A percentile compares a stretch with the other conserved stretches of the same genome.
These are phyloP conservation scores for Sinentomon sp. DNA, from an alignment of 2,888 invertebrate genomes.

Conservation along the genomic window DNA sequence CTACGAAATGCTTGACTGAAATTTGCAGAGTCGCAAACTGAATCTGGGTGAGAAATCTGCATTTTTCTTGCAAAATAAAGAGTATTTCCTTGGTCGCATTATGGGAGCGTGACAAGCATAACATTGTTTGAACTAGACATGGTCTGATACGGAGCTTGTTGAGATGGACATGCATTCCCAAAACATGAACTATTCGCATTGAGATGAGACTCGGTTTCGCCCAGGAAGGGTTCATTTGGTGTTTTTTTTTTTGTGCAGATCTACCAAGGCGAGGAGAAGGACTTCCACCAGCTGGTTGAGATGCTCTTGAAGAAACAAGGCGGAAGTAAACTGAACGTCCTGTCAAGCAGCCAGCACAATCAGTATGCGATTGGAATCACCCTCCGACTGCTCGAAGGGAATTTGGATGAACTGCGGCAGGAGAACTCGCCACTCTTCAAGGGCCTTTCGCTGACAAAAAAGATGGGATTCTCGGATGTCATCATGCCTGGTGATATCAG, in stretches of 20 bases:
- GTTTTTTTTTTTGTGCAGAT: slow-evolving; percentile 29
- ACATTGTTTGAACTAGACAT: no score
- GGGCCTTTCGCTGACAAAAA: slow-evolving; percentile 54
- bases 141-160: no score
- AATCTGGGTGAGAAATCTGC: no score
- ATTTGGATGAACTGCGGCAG: slow-evolving; percentile 45
- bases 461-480: slow-evolving; percentile 77
- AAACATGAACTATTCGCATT: no score
- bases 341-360: slow-evolving; percentile 9
- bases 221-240: no score
- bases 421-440: slow-evolving; percentile 48
- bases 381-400: slow-evolving; percentile 47
- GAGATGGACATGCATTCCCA: no score
- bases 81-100: no score
- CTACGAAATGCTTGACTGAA: no score
- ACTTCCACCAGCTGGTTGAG: slow-evolving; percentile 69
- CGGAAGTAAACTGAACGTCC: neutral
- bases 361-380: slow-evolving; percentile 56
- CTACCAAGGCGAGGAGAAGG: slow-evolving; percentile 31
- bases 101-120: no score
- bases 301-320: slow-evolving; percentile 25
- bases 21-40: no score
- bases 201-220: no score
- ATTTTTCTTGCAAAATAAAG: no score
- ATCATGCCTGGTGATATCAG: slow-evolving; percentile 77